phyloP scores from a whole-genome alignment of 35 echinoderm and acorn worm genomes.

The Apostichopus californicus region DNA sequence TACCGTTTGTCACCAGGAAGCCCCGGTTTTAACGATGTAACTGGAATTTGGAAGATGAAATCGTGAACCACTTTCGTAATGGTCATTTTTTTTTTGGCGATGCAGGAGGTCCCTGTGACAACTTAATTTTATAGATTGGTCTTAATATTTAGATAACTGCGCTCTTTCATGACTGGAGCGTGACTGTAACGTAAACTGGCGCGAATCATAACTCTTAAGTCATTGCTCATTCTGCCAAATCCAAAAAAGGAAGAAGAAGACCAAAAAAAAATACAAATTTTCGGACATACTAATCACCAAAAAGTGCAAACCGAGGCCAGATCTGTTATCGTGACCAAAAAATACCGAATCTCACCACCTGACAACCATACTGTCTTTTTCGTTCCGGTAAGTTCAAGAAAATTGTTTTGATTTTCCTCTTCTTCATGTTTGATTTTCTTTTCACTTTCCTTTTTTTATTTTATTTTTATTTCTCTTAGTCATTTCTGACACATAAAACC shows the following conservation, averaged over 20 bases:
- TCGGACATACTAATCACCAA: background rate
- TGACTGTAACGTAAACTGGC: slow-evolving; percentile 8
- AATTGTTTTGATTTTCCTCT: too few species aligned
- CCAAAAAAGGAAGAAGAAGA: too few species aligned
- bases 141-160: slow-evolving; percentile 9
- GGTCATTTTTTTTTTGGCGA: background rate
- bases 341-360: background rate
- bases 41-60: too few species aligned
- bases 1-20: too few species aligned
- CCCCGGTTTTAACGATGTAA: too few species aligned
- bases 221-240: background rate
- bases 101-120: slow-evolving; percentile 1
- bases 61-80: too few species aligned
- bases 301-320: slow-evolving; percentile 1
- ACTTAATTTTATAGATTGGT: slow-evolving; percentile 19
- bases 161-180: background rate
- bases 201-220: background rate
- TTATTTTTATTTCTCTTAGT: too few species aligned
- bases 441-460: too few species aligned
- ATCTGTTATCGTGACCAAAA: background rate
- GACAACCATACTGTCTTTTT: background rate
- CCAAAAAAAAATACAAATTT: background rate
- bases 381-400: too few species aligned
- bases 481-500: too few species aligned
- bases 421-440: too few species aligned